These are phyloP conservation scores for Achatina immaculata DNA, from an alignment of 1,140 invertebrate species.

Conservation along the genomic window DNA sequence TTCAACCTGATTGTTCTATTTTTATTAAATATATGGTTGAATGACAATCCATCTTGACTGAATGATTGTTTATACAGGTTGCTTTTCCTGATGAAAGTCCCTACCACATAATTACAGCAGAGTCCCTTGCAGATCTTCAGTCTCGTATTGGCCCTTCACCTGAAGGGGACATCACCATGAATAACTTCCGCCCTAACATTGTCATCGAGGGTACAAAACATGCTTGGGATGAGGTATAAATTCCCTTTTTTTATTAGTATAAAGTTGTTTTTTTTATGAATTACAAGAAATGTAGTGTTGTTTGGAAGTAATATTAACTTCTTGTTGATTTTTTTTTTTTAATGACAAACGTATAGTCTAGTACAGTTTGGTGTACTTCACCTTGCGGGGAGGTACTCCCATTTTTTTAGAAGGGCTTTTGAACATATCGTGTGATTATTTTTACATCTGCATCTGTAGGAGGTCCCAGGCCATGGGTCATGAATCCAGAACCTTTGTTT, in stretches of 20 bases:
- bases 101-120: slow-evolving; percentile 18
- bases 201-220: slow-evolving; percentile 8
- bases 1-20: no score
- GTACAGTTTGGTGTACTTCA: no score
- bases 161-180: slow-evolving; percentile 5
- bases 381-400: not conserved
- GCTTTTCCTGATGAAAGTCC: slow-evolving; percentile 15
- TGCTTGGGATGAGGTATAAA: slow-evolving; percentile 22
- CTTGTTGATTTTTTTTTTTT: not conserved
- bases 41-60: no score
- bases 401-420: not conserved
- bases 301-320: not conserved
- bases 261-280: not conserved
- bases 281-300: not conserved
- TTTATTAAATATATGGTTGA: no score
- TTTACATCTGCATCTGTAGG: no score
- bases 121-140: slow-evolving; percentile 2
- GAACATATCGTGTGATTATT: no score
- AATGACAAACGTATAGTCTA: not conserved
- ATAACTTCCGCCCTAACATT: slow-evolving; percentile 14
- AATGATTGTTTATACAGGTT: no score
- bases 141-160: not conserved
- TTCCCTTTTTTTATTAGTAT: not conserved
- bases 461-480: no score
- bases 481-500: no score